Conservation (phyloP, 2,113 vertebrate species). For the Ctenodactylus gundi region DNA sequence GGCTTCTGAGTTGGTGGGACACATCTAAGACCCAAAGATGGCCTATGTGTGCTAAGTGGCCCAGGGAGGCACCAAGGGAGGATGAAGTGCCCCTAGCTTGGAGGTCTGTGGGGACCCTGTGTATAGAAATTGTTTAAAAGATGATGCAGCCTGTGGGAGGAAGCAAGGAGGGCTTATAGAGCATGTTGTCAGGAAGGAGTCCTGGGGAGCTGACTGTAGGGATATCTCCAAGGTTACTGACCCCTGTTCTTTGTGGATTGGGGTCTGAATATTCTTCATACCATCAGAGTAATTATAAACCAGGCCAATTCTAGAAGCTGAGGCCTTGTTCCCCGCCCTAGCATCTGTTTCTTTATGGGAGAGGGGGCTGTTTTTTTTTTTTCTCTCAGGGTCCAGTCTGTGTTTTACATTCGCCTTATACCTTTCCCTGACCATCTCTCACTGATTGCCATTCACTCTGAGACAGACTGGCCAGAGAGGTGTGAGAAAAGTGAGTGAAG, state of each 20-base stretch:
- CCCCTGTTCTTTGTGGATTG: not conserved
- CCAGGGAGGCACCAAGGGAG: not conserved
- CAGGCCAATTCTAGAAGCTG: not conserved
- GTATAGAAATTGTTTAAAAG: conserved; percentile 31
- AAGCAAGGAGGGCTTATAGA: not conserved
- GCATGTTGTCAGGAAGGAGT: conserved; percentile 1
- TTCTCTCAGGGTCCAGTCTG: not conserved
- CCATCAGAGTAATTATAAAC: conserved; percentile 22
- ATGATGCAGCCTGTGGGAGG: not conserved
- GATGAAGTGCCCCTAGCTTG: not conserved
- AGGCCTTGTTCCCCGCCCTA: not conserved
- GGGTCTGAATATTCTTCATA: not conserved
- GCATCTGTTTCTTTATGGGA: not conserved
- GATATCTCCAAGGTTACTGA: conserved; percentile 10
- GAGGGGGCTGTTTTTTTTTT: not conserved
- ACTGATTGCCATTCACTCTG: not conserved
- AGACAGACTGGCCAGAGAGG: conserved; percentile 8
- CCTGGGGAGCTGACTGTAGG: not conserved
- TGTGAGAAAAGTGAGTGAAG: not conserved
- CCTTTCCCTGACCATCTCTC: not conserved
- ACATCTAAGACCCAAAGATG: conserved; percentile 45
- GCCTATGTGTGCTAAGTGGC: not conserved
- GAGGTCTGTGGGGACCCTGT: conserved; percentile 1
- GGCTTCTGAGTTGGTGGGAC: conserved; percentile 59
- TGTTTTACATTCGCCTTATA: not conserved